Percentiles rank a stretch among this genome's conserved stretches.
Conservation (phyloP, 2,888 invertebrate genomes). For the Falcaria lacertinaria region DNA sequence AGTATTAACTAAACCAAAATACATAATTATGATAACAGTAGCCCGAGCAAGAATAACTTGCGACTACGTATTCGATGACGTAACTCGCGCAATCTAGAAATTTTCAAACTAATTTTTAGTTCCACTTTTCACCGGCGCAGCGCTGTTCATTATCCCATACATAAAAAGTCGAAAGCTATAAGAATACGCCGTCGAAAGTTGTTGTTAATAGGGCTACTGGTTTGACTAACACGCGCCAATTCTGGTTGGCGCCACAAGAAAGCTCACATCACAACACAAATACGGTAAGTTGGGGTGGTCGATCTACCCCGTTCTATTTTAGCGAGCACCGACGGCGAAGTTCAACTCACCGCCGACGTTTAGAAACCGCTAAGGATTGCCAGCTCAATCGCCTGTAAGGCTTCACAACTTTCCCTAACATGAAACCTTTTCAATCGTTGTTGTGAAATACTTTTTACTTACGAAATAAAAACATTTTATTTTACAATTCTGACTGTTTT, state of each 20-base stretch:
- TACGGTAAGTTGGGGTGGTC: slow-evolving; percentile 22
- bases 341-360: slow-evolving; percentile 12
- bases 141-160: no score
- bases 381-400: slow-evolving; percentile 8
- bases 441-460: neutral
- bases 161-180: no score
- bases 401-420: slow-evolving; percentile 14
- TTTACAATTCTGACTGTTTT: neutral
- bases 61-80: no score
- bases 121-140: no score
- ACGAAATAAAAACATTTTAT: neutral
- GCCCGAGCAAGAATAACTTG: no score
- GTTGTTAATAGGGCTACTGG: no score
- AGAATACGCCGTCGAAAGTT: no score
- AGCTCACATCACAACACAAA: slow-evolving; percentile 31
- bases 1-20: no score
- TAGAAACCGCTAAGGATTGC: slow-evolving; percentile 13
- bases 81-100: no score
- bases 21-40: no score
- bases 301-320: slow-evolving; percentile 24
- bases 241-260: slow-evolving; percentile 24
- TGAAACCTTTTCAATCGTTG: slow-evolving; percentile 13
- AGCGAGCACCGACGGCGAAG: slow-evolving; percentile 23
- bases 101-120: no score
- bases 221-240: neutral